phyloP scores from a whole-genome alignment of 2,888 invertebrate genomes.

The Dexiosoma caninum region DNA sequence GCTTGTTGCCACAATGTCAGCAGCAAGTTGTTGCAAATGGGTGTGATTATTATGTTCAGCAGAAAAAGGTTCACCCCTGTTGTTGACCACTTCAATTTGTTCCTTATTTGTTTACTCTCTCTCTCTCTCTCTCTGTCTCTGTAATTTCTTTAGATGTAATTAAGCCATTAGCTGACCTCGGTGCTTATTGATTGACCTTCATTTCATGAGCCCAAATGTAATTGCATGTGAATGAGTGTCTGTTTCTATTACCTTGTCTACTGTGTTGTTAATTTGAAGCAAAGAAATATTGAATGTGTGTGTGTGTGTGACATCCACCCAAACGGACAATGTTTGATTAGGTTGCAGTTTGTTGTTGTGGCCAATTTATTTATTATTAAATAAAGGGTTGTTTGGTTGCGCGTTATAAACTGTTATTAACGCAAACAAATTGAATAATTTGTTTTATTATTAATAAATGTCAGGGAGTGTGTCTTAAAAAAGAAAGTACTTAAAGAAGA shows the following conservation, averaged over 20 bases:
- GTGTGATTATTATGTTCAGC: conserved; percentile 3
- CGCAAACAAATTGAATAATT: no score
- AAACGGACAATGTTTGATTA: conserved; percentile 49
- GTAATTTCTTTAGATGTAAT: background rate
- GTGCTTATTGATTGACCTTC: conserved; percentile 58
- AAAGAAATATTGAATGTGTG: background rate
- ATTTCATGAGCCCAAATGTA: conserved; percentile 3
- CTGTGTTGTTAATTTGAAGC: background rate
- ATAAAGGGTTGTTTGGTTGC: conserved; percentile 54
- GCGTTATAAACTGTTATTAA: no score
- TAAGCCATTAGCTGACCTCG: conserved; percentile 50
- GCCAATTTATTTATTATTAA: conserved; percentile 40
- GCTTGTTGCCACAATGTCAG: conserved; percentile 44
- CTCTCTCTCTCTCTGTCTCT: no score
- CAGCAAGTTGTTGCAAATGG: background rate
- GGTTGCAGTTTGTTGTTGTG: conserved; percentile 39
- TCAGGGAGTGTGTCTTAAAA: no score
- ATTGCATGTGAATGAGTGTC: background rate
- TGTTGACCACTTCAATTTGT: background rate
- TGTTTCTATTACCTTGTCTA: background rate
- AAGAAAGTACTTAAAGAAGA: no score
- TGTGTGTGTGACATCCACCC: background rate
- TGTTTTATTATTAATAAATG: no score
- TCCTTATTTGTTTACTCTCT: background rate
- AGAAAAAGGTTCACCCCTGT: conserved; percentile 27